Conservation (phyloP, 92 coral and sea anemone species). For the Epizoanthus scotinus region DNA sequence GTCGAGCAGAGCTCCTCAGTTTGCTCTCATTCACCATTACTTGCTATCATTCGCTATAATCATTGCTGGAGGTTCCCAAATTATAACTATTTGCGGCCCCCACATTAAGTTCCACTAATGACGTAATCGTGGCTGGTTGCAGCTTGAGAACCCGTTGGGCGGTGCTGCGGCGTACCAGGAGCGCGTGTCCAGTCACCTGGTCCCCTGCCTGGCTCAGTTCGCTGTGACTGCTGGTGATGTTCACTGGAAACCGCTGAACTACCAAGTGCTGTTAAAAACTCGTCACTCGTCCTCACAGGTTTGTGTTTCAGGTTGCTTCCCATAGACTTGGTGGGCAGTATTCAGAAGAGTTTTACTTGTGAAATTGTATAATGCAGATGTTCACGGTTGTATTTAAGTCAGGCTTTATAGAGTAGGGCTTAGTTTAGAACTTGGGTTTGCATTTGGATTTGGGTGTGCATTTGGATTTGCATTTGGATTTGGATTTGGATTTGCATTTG, state of each 20-base stretch:
- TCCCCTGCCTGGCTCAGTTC: slow-evolving; percentile 92
- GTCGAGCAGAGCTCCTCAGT: too few relatives aligned
- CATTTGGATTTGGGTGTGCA: too few relatives aligned
- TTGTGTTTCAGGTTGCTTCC: not conserved
- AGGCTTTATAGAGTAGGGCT: too few relatives aligned
- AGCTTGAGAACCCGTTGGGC: slow-evolving; percentile 90
- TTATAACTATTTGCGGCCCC: too few relatives aligned
- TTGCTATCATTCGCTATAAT: too few relatives aligned
- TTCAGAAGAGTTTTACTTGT: not conserved
- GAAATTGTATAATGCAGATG: not conserved
- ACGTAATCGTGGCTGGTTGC: not conserved
- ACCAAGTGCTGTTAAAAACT: slow-evolving; percentile 91
- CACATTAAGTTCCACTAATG: not conserved
- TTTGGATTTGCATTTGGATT: too few relatives aligned
- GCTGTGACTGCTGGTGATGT: slow-evolving; percentile 98
- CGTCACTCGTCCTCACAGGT: slow-evolving; percentile 92
- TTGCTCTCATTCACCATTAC: too few relatives aligned
- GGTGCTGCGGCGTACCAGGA: slow-evolving; percentile 67
- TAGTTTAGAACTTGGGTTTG: too few relatives aligned
- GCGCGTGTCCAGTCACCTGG: slow-evolving; percentile 77
- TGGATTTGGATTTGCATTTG: too few relatives aligned
- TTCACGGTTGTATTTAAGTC: too few relatives aligned
- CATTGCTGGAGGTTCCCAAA: too few relatives aligned
- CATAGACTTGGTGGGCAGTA: not conserved
- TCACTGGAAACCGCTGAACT: slow-evolving; percentile 92